These are phyloP conservation scores for Turritopsis rubra DNA, from an alignment of 30 jellyfish, hydroid and myxozoan species.

Conservation along the genomic window DNA sequence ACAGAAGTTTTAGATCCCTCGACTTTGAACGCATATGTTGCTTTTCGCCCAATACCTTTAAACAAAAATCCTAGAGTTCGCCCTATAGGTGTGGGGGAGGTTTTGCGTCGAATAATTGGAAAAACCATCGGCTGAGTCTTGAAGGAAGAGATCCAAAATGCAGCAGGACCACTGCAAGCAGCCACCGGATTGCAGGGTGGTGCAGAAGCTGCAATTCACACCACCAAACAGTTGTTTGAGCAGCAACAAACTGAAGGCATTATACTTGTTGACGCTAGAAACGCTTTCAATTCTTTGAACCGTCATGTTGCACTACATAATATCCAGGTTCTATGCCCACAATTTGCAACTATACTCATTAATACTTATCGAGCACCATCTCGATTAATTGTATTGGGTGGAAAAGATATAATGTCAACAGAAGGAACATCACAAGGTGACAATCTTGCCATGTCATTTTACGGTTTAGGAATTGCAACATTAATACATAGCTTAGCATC, in stretches of 20 bases:
- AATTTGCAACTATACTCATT: too few relatives aligned
- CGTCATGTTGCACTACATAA: not conserved
- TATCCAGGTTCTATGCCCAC: not conserved
- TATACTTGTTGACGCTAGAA: not conserved
- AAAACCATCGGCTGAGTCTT: conserved; percentile 15
- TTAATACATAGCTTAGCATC: too few relatives aligned
- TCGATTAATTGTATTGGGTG: not conserved
- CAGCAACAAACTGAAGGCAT: not conserved
- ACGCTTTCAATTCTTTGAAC: not conserved
- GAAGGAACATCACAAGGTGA: too few relatives aligned
- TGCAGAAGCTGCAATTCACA: conserved; percentile 26
- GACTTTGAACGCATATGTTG: not conserved
- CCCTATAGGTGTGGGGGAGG: conserved; percentile 30
- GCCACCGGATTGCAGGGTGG: conserved; percentile 10
- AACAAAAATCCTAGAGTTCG: conserved; percentile 15
- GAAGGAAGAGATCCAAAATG: not conserved
- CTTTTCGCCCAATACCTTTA: conserved; percentile 9
- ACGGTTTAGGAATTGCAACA: too few relatives aligned
- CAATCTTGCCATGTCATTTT: too few relatives aligned
- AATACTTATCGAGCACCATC: not conserved
- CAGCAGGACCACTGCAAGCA: conserved; percentile 25
- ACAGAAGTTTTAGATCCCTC: conserved; percentile 1
- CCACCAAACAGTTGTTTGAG: not conserved
- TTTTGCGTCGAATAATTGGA: conserved; percentile 20
- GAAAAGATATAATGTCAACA: not conserved